Conservation (phyloP, 2,113 vertebrate species). For the Macquaria australasica region DNA sequence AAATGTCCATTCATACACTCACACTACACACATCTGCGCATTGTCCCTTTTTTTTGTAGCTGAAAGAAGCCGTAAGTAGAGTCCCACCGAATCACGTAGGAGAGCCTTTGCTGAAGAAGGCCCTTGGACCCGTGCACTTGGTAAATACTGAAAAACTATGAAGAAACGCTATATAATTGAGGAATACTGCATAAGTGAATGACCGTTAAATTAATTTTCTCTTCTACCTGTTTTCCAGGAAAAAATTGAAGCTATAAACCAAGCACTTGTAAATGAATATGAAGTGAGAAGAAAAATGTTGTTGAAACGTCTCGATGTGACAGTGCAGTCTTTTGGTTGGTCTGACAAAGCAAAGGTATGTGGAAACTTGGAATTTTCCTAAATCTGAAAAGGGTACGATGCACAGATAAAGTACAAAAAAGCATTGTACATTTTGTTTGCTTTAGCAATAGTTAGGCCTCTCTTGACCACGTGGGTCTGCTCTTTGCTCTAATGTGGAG, state of each 20-base stretch:
- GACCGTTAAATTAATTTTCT: neutral
- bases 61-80: conserved; percentile 95
- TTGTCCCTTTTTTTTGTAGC: conserved; percentile 76
- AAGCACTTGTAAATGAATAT: conserved; percentile 96
- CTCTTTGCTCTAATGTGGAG: neutral
- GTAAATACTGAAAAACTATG: conserved; percentile 79
- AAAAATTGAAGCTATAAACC: conserved; percentile 97
- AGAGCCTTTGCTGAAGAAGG: conserved; percentile 92
- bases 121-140: conserved; percentile 94
- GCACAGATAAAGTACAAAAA: neutral
- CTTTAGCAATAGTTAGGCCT: neutral
- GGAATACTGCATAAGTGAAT: neutral
- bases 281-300: conserved; percentile 97
- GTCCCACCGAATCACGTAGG: conserved; percentile 92
- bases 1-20: neutral
- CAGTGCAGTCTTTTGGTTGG: conserved; percentile 98
- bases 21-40: neutral
- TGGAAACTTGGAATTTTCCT: neutral
- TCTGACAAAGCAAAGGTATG: conserved; percentile 96
- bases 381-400: neutral
- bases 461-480: neutral
- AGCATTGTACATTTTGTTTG: neutral
- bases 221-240: conserved; percentile 85
- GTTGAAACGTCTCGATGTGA: conserved; percentile 97
- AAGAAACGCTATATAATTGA: neutral